phyloP scores from a whole-genome alignment of 1,140 invertebrate species.

The Trissolcus basalis region DNA sequence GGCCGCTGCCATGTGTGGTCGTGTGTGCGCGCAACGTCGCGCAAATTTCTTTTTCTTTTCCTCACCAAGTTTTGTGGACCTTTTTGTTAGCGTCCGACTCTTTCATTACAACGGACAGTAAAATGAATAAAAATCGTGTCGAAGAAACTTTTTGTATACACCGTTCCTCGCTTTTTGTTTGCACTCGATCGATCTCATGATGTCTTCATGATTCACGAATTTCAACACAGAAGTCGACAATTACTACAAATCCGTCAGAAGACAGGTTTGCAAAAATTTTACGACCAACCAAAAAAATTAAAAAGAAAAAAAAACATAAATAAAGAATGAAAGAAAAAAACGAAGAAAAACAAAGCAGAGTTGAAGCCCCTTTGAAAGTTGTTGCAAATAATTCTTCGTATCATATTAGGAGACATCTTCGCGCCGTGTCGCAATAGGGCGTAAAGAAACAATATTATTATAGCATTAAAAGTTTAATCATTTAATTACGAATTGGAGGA shows the following conservation, averaged over 20 bases:
- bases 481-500: neutral
- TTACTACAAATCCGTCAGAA: no score
- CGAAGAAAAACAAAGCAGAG: no score
- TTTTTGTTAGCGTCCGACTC: conserved; percentile 38
- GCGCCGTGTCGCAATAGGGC: no score
- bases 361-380: no score
- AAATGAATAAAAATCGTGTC: conserved; percentile 38
- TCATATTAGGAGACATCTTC: no score
- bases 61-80: conserved; percentile 35
- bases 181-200: neutral
- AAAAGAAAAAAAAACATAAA: no score
- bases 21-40: conserved; percentile 57
- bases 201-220: neutral
- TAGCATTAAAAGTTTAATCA: neutral
- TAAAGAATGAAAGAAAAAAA: no score
- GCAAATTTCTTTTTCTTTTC: conserved; percentile 64
- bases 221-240: no score
- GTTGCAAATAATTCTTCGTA: no score
- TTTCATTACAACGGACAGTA: conserved; percentile 42
- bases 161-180: conserved; percentile 12
- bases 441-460: conserved; percentile 1
- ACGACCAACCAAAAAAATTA: no score
- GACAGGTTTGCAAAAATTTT: no score
- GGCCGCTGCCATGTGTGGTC: conserved; percentile 70
- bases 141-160: conserved; percentile 16